Conservation (phyloP, 2,888 invertebrate species). For the Campoletis raptor region DNA sequence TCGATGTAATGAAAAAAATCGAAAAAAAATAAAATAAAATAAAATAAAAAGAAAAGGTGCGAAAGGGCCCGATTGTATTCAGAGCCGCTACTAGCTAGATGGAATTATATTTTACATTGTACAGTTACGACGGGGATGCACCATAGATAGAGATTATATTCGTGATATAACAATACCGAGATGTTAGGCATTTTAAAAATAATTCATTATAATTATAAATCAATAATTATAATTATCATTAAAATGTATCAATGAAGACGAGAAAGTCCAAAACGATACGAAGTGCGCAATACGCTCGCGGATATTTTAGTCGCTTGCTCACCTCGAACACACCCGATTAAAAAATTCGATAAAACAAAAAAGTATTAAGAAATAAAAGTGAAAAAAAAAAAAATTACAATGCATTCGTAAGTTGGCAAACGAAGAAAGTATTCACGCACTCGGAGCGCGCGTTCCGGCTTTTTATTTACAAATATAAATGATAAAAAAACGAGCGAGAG, state of each 20-base stretch:
- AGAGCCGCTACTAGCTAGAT: slow-evolving; percentile 81
- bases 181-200: slow-evolving; percentile 59
- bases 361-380: slow-evolving; percentile 3
- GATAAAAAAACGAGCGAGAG: slow-evolving; percentile 31
- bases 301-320: slow-evolving; percentile 71
- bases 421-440: slow-evolving; percentile 67
- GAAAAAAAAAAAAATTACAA: slow-evolving; percentile 18
- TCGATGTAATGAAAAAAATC: neutral
- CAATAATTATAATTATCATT: slow-evolving; percentile 46
- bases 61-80: slow-evolving; percentile 77
- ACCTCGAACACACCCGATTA: slow-evolving; percentile 56
- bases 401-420: slow-evolving; percentile 61
- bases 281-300: slow-evolving; percentile 62
- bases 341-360: slow-evolving; percentile 35
- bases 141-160: slow-evolving; percentile 78
- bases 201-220: slow-evolving; percentile 23
- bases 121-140: slow-evolving; percentile 79
- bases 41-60: slow-evolving; percentile 39
- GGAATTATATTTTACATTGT: slow-evolving; percentile 85
- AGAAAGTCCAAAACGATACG: slow-evolving; percentile 31
- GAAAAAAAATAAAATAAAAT: neutral
- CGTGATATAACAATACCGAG: slow-evolving; percentile 66
- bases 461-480: slow-evolving; percentile 69
- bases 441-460: slow-evolving; percentile 65
- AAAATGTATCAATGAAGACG: slow-evolving; percentile 21